phyloP scores from a whole-genome alignment of 2,113 vertebrate genomes.

The Panthera tigris region DNA sequence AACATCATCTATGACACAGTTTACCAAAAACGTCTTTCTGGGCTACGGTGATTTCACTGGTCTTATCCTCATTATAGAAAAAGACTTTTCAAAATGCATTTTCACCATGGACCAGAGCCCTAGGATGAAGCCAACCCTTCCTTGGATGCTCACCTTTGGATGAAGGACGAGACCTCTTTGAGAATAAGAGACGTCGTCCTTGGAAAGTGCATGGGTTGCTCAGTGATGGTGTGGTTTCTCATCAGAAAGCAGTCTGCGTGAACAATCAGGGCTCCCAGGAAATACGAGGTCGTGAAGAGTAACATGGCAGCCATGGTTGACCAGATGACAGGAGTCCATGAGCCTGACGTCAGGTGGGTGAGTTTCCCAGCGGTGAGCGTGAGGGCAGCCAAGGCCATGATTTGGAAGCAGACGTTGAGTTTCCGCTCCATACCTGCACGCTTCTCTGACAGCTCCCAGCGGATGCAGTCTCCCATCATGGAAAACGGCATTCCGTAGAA shows the following conservation, averaged over 20 bases:
- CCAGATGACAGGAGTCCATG: constrained; percentile 63
- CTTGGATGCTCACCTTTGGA: constrained; percentile 85
- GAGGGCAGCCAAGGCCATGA: constrained; percentile 79
- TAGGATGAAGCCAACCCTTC: rapidly evolving
- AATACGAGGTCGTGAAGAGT: constrained; percentile 74
- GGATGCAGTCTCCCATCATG: constrained; percentile 88
- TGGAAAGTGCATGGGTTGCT: constrained; percentile 91
- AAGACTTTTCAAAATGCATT: rapidly evolving
- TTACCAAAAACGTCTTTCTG: background rate
- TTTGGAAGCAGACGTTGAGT: constrained; percentile 71
- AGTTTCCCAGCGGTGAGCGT: constrained; percentile 80
- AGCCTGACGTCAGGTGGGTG: constrained; percentile 73
- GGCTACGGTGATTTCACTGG: rapidly evolving
- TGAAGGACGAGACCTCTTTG: constrained; percentile 87
- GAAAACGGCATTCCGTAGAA: constrained; percentile 93
- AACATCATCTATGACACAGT: rapidly evolving
- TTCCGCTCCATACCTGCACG: constrained; percentile 74
- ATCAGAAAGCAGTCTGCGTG: constrained; percentile 95
- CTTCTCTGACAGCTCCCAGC: constrained; percentile 78
- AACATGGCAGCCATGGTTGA: constrained; percentile 68
- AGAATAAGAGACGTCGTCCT: constrained; percentile 83
- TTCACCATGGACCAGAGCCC: rapidly evolving
- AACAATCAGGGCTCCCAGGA: constrained; percentile 82
- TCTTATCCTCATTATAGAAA: rapidly evolving
- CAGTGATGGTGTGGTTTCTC: constrained; percentile 88